Base-by-base conservation (phyloP, 2,888 invertebrate genomes). In the Volucella zonaria region DNA sequence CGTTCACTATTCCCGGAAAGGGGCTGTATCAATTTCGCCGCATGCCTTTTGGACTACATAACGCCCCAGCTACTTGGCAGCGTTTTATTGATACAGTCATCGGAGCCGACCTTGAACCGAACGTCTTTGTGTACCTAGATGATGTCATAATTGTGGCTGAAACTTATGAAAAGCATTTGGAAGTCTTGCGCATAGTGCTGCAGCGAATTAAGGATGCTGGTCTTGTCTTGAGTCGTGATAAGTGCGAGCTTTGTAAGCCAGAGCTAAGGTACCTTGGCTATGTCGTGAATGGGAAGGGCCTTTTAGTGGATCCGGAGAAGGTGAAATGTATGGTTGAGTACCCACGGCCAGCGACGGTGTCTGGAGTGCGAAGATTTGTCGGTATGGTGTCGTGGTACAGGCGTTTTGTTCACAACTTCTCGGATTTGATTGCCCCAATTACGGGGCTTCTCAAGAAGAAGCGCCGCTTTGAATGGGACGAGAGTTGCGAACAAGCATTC, bases 301-400 rank as follows among this genome's bases (percentile, higher is more conserved):
- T 80, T 3, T 15, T 40, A 3, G 85, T 76, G 6, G 76, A 80
- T 38, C 76, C 76, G 6, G 80, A 85, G 3, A 80, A 85, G 52
- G 70, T 85, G 6, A 38, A 42, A 40, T 40, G 70, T 15, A 61
- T 80, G 15, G 45, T 79, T 3, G 59, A 75, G 2, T 70, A 58
- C 18, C 80, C 80, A 9, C n/a, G 70, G 3, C 79, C 80, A 1
- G 54, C 18, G 9, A 51, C 56, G 6, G 76, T 80, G 9, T 59
- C 64, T 1, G 68, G 62, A 1, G 73, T 79, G 1, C 43, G 79
- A 12, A 12, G 54, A 10, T 80, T 74, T 49, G n/a, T 75, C 10
- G 80, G 80, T 4, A 76, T 76, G 49, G 66, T 75, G 0, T 68
- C 79, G 18, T 85, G 83, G 76, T 80, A 83, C 23, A 23, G 82